Base-by-base conservation (phyloP, 2,113 vertebrate genomes). In the Dendropsophus ebraccatus region DNA sequence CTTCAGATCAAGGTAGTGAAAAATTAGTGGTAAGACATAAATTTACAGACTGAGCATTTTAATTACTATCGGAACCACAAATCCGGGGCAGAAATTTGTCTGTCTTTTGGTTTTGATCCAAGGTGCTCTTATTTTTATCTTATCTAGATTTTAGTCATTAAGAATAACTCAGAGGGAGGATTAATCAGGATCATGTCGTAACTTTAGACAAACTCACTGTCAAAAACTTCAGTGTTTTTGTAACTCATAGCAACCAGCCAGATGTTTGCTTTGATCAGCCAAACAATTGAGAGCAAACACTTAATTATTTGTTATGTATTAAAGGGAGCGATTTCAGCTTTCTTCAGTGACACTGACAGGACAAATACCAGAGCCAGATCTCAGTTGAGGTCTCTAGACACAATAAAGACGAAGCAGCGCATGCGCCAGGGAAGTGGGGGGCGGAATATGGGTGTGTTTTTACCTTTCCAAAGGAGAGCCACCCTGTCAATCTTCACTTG, bases 201-300 rank as follows among this genome's bases (percentile, higher is more conserved):
- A 41, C 52, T 41, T 80, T 60, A 37, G 35, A 35, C 5, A 60
- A 41, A 80, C 12, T 17, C 50, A 17, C 41, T 56, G 32, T 32
- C 54, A 78, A 37, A 60, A 17, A n/a, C 4, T 19, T 5, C 76
- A 4, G 76, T 78, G 50, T 47, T 78, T 58, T 58, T 37, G 32
- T 56, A 79, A 56, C 52, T 79, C 52, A 12, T 56, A 58, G 76
- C 28, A 62, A 80, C 56, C 6, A 25, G 54, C 32, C 77, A 56
- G 52, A 79, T 80, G 77, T 80, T 62, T 80, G 54, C 77, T 80
- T 80, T 80, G 54, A 80, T 80, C 77, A 16, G 11, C 23, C 54
- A 17, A 37, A 58, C 17, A 9, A 32, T 25, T 8, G 21, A 41
- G 56, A 60, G 35, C 21, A 80, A 80, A 80, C 30, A 54, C 41